These are phyloP conservation scores for Mimachlamys varia DNA, from an alignment of 2,888 invertebrate species.

Conservation along the genomic window DNA sequence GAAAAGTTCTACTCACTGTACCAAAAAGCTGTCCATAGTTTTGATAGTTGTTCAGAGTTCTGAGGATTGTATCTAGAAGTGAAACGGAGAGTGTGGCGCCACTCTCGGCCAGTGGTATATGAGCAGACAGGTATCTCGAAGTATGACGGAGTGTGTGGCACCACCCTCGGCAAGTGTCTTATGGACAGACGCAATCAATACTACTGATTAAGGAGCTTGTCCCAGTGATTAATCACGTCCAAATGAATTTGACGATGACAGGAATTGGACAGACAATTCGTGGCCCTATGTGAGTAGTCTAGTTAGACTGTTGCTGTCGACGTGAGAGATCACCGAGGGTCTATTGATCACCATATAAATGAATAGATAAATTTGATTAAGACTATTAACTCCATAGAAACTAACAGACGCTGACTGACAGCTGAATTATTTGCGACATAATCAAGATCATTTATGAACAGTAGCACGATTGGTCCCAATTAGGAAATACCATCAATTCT, in stretches of 20 bases:
- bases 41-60: no score
- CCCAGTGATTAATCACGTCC: background rate
- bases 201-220: background rate
- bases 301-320: background rate
- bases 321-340: background rate
- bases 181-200: background rate
- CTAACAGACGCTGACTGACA: background rate
- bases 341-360: background rate
- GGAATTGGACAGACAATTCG: background rate
- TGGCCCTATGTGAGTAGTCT: background rate
- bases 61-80: background rate
- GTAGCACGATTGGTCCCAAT: background rate
- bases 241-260: background rate
- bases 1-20: no score
- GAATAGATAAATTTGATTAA: background rate
- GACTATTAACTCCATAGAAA: background rate
- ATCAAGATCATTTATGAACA: background rate
- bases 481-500: no score
- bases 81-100: background rate
- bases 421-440: background rate
- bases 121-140: background rate
- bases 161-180: background rate
- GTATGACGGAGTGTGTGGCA: background rate
- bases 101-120: background rate
- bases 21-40: no score